Evolutionary conservation across 2,888 invertebrate species (phyloP), one percentile per base, ranked within the genome.

Genomic region (Cephus rjabovi): DNA sequence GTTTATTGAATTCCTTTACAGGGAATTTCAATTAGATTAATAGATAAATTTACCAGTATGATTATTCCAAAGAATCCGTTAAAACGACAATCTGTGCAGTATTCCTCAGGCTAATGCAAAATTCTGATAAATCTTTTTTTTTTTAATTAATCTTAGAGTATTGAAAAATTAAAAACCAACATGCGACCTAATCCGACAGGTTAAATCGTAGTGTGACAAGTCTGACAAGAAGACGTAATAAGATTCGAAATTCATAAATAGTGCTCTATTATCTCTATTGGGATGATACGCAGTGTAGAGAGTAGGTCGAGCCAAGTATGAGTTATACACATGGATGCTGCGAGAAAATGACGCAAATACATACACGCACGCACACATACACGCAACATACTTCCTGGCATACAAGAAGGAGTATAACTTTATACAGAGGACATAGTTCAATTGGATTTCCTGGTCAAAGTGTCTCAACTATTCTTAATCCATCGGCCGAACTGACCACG

Each of bases 381-480:
- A 40, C 4, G 40, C 40, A 56, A 56, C 40, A 56, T 56, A 56
- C 40, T 56, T 56, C 9, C 40, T 56, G 40, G 23, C 40, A 56
- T 56, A 56, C 23, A 56, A 56, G 40, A 15, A 40, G 23, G 23
- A 56, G 23, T 56, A 56, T 56, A 56, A 56, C 40, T 56, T 56
- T 56, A 56, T 56, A 56, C 40, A 56, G 40, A 56, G 40, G 6
- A 9, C 23, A 56, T 6, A 56, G 40, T 56, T 15, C 6, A 6
- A 56, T 56, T 23, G 23, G 1, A 56, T 56, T 6, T 56, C 23
- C 40, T 56, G 40, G 15, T 23, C 40, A 15, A 70, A 77, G 30
- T 75, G 69, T 84, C 88, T 89, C 90, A 91, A 89, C 90, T 91
- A 79, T 86, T 89, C 79, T 90, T 91, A 37, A 90, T 83, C 89